Percentiles rank a stretch among this genome's conserved stretches.
Evolutionary conservation across 1,140 invertebrate species (phyloP).

Genomic region (Akabosia matsudoensis): DNA sequence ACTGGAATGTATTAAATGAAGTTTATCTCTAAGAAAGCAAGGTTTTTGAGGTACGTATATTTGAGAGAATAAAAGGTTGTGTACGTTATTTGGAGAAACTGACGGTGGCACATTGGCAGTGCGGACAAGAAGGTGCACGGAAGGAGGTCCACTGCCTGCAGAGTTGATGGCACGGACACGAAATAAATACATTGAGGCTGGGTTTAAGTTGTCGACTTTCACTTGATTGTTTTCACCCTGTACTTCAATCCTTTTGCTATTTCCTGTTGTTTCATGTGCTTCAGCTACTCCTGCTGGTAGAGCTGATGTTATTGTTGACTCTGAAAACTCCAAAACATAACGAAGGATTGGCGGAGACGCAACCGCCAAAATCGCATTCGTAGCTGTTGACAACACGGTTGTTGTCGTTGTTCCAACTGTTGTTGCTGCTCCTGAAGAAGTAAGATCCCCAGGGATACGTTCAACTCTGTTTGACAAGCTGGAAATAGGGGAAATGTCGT

Average conservation of each 20-base stretch:
- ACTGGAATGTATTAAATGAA: neutral
- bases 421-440: conserved; percentile 20
- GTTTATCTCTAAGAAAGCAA: neutral
- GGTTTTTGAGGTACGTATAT: neutral
- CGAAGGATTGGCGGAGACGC: neutral
- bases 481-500: neutral
- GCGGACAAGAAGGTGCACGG: conserved; percentile 26
- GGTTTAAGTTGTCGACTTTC: conserved; percentile 36
- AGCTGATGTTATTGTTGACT: neutral
- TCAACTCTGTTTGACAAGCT: conserved; percentile 5
- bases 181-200: conserved; percentile 34
- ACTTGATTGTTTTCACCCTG: conserved; percentile 16
- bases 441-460: conserved; percentile 23
- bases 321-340: conserved; percentile 20
- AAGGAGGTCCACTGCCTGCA: conserved; percentile 38
- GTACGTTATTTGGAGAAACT: conserved; percentile 32
- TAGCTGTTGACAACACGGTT: neutral
- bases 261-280: neutral
- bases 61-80: conserved; percentile 6
- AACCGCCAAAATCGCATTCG: neutral
- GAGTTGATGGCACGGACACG: conserved; percentile 41
- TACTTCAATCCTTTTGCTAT: conserved; percentile 11
- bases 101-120: conserved; percentile 38
- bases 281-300: neutral
- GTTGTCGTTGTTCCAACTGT: neutral